phyloP scores from a whole-genome alignment of 2,797 vertebrate species.

The Notoglanidium macrostoma region DNA sequence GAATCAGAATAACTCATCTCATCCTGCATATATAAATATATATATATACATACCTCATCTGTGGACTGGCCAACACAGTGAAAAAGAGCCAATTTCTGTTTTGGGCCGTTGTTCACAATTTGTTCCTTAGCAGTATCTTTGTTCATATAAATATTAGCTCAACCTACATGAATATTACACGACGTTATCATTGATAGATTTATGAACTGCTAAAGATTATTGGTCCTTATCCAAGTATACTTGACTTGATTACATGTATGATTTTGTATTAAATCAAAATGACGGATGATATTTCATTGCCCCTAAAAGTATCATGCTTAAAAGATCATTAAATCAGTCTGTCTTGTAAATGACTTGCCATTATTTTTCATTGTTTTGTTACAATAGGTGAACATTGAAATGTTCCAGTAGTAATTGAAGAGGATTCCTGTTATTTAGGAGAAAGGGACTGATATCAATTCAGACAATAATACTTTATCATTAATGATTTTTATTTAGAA shows the following conservation, averaged over 20 bases:
- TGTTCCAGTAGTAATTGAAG: conserved; percentile 16
- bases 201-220: conserved; percentile 16
- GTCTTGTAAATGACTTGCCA: background rate
- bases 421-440: conserved; percentile 23
- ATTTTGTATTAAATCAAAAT: conserved; percentile 20
- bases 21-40: conserved; percentile 54
- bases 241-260: background rate
- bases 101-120: conserved; percentile 47
- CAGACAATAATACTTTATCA: background rate
- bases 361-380: conserved; percentile 12
- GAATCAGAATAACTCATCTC: conserved; percentile 63
- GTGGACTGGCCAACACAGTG: conserved; percentile 65
- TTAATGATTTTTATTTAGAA: conserved; percentile 41
- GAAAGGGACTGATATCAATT: conserved; percentile 40
- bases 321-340: background rate
- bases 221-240: background rate
- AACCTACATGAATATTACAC: conserved; percentile 4
- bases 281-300: background rate
- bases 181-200: background rate
- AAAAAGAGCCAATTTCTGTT: conserved; percentile 50
- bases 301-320: background rate
- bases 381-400: background rate
- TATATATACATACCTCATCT: conserved; percentile 78
- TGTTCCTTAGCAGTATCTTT: conserved; percentile 35
- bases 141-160: conserved; percentile 9